These are phyloP conservation scores for Battus philenor DNA, from an alignment of 1,140 invertebrate species.

Conservation along the genomic window DNA sequence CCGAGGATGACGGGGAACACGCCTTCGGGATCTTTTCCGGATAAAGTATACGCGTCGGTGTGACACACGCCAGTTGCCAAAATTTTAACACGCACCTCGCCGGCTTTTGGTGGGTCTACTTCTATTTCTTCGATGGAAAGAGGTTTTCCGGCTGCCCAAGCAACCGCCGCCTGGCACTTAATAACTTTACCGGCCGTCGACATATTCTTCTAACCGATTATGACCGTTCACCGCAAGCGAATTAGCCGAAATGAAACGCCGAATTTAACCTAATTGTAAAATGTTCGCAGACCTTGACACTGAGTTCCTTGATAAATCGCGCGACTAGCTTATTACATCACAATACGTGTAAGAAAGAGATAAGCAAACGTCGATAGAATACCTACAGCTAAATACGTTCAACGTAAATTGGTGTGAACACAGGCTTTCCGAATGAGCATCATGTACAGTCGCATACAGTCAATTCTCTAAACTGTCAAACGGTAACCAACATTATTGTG, in stretches of 20 bases:
- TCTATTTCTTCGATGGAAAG: slow-evolving; percentile 93
- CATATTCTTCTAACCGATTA: slow-evolving; percentile 20
- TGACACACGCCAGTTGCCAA: slow-evolving; percentile 95
- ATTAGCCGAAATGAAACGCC: not conserved
- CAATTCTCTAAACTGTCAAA: too few relatives aligned
- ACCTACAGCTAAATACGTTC: too few relatives aligned
- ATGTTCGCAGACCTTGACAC: not conserved
- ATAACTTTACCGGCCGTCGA: slow-evolving; percentile 79
- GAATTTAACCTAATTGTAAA: not conserved
- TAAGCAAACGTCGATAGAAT: too few relatives aligned
- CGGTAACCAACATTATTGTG: too few relatives aligned
- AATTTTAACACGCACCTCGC: slow-evolving; percentile 91
- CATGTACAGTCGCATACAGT: too few relatives aligned
- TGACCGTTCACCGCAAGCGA: not conserved
- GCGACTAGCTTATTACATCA: not conserved
- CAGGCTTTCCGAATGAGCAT: too few relatives aligned
- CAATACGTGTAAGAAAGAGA: not conserved
- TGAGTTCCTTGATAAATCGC: not conserved
- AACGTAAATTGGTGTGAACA: too few relatives aligned
- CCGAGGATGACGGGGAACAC: slow-evolving; percentile 95
- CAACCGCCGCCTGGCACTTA: slow-evolving; percentile 93
- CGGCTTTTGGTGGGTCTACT: slow-evolving; percentile 94
- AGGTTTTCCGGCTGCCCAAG: slow-evolving; percentile 92
- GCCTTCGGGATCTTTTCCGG: slow-evolving; percentile 95
- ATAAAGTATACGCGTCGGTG: slow-evolving; percentile 96